Evolutionary conservation across 2,888 invertebrate genomes (phyloP).

Genomic region (Macrophya annulata): DNA sequence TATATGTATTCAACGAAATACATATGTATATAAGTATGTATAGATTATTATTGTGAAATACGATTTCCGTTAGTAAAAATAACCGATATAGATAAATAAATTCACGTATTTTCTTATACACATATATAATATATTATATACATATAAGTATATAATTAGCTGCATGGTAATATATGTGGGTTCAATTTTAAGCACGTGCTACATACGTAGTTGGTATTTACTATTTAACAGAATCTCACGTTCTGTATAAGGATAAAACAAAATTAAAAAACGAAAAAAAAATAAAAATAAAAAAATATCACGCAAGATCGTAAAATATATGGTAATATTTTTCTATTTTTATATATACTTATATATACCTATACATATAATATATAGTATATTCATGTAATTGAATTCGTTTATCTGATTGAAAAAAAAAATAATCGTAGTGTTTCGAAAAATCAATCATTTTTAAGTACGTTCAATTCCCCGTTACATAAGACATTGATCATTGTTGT

Average conservation of each 20-base stretch:
- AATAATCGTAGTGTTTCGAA: too few species aligned
- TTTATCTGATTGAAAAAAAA: too few species aligned
- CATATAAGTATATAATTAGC: not conserved
- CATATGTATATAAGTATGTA: too few species aligned
- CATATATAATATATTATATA: not conserved
- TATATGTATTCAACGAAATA: too few species aligned
- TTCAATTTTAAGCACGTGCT: slow-evolving; percentile 5
- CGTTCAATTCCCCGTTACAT: too few species aligned
- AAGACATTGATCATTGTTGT: too few species aligned
- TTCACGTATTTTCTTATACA: not conserved
- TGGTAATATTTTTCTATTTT: not conserved
- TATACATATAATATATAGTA: too few species aligned
- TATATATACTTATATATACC: not conserved
- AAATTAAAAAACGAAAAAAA: too few species aligned
- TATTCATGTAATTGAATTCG: not conserved
- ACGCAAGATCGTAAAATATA: not conserved
- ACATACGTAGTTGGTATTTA: not conserved
- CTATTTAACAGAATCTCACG: not conserved
- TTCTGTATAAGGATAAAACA: not conserved
- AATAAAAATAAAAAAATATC: not conserved
- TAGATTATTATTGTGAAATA: too few species aligned
- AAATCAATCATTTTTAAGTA: too few species aligned
- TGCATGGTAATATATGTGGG: not conserved
- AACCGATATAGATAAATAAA: not conserved
- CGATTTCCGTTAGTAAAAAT: not conserved